phyloP scores from a whole-genome alignment of 2,797 vertebrate species.

The Danio tinwini region DNA sequence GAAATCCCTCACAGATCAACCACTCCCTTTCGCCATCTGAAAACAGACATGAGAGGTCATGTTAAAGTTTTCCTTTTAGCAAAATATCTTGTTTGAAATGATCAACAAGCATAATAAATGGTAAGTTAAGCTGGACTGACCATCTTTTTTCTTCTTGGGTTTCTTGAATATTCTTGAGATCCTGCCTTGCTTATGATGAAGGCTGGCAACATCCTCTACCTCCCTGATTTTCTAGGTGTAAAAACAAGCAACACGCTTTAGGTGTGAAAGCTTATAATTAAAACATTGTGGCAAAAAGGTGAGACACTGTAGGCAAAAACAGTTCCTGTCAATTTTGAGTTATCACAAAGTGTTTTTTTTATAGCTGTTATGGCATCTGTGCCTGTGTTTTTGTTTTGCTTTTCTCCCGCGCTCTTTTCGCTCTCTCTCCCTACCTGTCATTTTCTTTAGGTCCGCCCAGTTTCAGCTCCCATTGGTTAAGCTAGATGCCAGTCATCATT shows the following conservation, averaged over 20 bases:
- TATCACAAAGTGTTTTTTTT: too few species aligned
- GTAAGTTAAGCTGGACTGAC: slow-evolving; percentile 68
- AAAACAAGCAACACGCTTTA: not conserved
- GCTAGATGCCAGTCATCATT: too few species aligned
- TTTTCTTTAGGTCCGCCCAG: too few species aligned
- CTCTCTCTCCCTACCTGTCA: too few species aligned
- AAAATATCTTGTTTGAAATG: too few species aligned
- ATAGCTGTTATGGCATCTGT: too few species aligned
- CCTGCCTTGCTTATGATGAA: slow-evolving; percentile 63
- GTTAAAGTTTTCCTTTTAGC: too few species aligned
- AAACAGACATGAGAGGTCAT: slow-evolving; percentile 7
- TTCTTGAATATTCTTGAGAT: slow-evolving; percentile 73
- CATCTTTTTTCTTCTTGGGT: slow-evolving; percentile 63
- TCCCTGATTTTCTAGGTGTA: slow-evolving; percentile 82
- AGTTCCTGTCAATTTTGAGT: too few species aligned
- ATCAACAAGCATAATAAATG: not conserved
- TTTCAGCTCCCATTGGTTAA: too few species aligned
- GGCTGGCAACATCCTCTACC: slow-evolving; percentile 63
- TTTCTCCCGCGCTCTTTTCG: too few species aligned
- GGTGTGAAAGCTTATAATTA: not conserved
- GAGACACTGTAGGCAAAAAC: too few species aligned
- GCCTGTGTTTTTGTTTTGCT: too few species aligned
- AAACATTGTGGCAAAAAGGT: not conserved
- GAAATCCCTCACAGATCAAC: slow-evolving; percentile 92
- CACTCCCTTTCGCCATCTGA: slow-evolving; percentile 80